Base-by-base conservation (phyloP, 2,113 vertebrate genomes). In the Takifugu bimaculatus region DNA sequence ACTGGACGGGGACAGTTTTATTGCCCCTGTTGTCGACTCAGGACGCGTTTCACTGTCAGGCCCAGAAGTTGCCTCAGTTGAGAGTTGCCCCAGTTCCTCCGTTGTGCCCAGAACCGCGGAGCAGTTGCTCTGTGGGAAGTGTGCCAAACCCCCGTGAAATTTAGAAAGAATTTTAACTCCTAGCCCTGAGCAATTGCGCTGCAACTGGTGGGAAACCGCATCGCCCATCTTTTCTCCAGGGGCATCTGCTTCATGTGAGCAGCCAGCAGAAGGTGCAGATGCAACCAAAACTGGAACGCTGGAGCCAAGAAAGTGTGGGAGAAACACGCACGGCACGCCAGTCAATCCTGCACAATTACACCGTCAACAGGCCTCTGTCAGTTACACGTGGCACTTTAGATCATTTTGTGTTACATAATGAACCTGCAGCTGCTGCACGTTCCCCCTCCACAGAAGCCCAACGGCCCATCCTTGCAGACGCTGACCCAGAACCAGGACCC, bases 381-480 rank as follows among this genome's bases (percentile, higher is more conserved):
- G 25, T 50, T 50, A 4, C 50, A 10, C 6, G 3, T 27, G 26
- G 25, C 25, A 12, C 1, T 11, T 50, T 45, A 45, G 12, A 26
- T 54, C 44, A 6, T 70, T 4, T 15, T 4, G 35, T 20, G 20
- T 20, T 20, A 71, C 63, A 75, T 57, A 65, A 71, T 68, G 63
- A 66, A 51, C 60, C 43, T 57, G 45, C 58, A 5, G 29, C 59
- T 32, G 64, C 51, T 28, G 27, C 29, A 63, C 64, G 68, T 25
- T 64, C 32, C 35, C 39, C n/a, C 59, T 67, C 39, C 49, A 67
- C 59, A 63, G 43, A 56, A 45, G 68, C 64, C 55, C 50, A 20
- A 42, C 59, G 55, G 43, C 67, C 59, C 44, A 45, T 15, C 13
- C 1, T 1, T 39, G 7, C 35, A 11, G 7, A 39, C 35, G 7